A percentile compares a stretch with the other conserved stretches of the same genome.
These are phyloP conservation scores for Crocodylus rhombifer DNA, from an alignment of 2,797 vertebrate genomes.

Conservation along the genomic window DNA sequence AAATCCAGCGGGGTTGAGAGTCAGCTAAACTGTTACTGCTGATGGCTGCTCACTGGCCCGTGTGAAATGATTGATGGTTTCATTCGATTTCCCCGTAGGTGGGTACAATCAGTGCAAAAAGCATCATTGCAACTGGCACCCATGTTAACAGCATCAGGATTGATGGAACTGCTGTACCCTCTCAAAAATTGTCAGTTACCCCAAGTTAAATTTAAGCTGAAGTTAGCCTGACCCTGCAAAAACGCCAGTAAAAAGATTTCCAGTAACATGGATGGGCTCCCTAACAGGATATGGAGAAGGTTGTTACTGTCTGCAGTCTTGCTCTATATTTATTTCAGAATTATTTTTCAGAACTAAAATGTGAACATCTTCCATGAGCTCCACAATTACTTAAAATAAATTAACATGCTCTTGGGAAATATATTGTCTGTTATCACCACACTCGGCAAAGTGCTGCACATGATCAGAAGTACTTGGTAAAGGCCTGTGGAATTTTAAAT, in stretches of 20 bases:
- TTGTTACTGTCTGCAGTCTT: neutral
- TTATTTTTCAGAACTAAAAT: neutral
- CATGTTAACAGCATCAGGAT: neutral
- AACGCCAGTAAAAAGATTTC: neutral
- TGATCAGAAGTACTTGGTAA: constrained; percentile 11
- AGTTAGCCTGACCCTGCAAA: rapidly evolving
- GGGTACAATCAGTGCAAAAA: neutral
- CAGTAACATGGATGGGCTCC: neutral
- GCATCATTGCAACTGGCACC: neutral
- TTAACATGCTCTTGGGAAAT: neutral
- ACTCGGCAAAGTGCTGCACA: neutral
- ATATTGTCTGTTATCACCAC: neutral
- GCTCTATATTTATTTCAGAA: neutral
- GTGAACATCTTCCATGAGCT: neutral
- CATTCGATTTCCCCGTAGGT: neutral
- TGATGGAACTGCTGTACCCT: neutral
- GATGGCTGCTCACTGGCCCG: neutral
- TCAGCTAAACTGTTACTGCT: neutral
- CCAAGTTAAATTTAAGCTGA: neutral
- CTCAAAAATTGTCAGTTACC: neutral
- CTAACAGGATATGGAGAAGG: neutral
- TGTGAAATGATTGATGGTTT: neutral
- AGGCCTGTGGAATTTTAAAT: neutral
- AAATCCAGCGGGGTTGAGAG: neutral
- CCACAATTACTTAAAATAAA: constrained; percentile 23